Conservation (phyloP, 2,888 invertebrate genomes). For the Rhorus exstirpatorius region DNA sequence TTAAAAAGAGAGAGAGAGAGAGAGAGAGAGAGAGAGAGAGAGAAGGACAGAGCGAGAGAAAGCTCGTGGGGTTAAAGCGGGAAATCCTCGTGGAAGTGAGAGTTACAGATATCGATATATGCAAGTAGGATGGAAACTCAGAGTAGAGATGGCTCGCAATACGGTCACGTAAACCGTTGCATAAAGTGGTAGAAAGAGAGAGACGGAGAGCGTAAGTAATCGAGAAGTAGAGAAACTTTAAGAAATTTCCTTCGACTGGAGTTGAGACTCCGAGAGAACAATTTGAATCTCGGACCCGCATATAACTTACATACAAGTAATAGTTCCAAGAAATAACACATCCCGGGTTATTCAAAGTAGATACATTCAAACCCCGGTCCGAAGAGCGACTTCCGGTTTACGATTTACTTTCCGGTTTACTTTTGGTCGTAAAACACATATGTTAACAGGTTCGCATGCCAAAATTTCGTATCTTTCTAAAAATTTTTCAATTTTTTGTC, state of each 20-base stretch:
- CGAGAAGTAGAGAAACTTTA: slow-evolving; percentile 50
- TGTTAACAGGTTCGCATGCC: too few relatives aligned
- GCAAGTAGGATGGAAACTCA: slow-evolving; percentile 9
- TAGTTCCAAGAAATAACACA: background rate
- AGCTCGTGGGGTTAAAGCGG: slow-evolving; percentile 7
- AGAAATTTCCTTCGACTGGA: slow-evolving; percentile 62
- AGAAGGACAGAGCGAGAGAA: slow-evolving; percentile 10
- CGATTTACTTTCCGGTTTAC: too few relatives aligned
- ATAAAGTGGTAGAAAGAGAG: slow-evolving; percentile 56
- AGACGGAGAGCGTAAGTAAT: slow-evolving; percentile 34
- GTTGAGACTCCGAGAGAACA: slow-evolving; percentile 38
- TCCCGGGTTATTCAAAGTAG: background rate
- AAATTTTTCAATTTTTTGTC: too few relatives aligned
- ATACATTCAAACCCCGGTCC: too few relatives aligned
- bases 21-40: background rate
- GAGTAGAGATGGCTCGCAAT: slow-evolving; percentile 46
- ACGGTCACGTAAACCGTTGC: slow-evolving; percentile 59
- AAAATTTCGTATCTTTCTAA: too few relatives aligned
- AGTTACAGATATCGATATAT: slow-evolving; percentile 31
- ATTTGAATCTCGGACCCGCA: background rate
- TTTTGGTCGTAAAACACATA: too few relatives aligned
- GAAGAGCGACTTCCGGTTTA: too few relatives aligned
- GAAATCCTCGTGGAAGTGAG: slow-evolving; percentile 18
- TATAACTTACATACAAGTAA: background rate
- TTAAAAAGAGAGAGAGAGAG: too few relatives aligned